Evolutionary conservation across 2,797 vertebrate species (phyloP), one percentile per base, ranked within the genome.

Genomic region (Manis pentadactyla): DNA sequence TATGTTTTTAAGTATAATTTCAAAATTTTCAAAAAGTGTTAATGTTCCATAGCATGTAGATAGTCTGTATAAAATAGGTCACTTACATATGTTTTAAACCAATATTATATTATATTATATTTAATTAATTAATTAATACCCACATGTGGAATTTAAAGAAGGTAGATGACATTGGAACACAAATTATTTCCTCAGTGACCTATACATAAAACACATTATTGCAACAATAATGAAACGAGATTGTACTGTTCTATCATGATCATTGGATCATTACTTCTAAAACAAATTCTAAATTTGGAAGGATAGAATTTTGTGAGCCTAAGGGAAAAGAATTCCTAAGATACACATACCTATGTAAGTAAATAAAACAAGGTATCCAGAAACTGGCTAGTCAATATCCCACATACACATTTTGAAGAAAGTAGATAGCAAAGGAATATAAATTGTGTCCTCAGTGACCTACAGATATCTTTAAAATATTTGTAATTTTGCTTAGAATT

Each of bases 371-470:
- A 1, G 8, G 98, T 97, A 98, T 99, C 93, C 99, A 99, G 98
- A 99, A 99, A 97, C 98, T 99, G 98, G 98, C 99, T 27, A 99
- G 99, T 97, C 99, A 99, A 74, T 99, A 99, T 98, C 98, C 25
- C 49, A 81, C 19, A 31, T 86, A 71, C 6, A 61, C 53, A 92
- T 93, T 90, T 87, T 87, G 78, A 94, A 89, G 57, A 95, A 92
- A 15, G 12, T 79, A 59, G 51, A 31, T 77, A 49, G 89, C 13
- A 82, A 8, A 42, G 31, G 29, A 49, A 64, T 77, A 55, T 57
- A 84, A 34, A 74, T 87, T 92, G 10, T 95, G 17, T 88, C 25
- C 1, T 86, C 2, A 42, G 39, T 92, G 27, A 90, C 14, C 55
- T 64, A 57, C 10, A 29, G 53, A 46, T 92, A 63, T 46, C 46